Evolutionary conservation across 2,797 vertebrate genomes (phyloP), one percentile per base, ranked within the genome.

Genomic region (Decapterus maruadsi): DNA sequence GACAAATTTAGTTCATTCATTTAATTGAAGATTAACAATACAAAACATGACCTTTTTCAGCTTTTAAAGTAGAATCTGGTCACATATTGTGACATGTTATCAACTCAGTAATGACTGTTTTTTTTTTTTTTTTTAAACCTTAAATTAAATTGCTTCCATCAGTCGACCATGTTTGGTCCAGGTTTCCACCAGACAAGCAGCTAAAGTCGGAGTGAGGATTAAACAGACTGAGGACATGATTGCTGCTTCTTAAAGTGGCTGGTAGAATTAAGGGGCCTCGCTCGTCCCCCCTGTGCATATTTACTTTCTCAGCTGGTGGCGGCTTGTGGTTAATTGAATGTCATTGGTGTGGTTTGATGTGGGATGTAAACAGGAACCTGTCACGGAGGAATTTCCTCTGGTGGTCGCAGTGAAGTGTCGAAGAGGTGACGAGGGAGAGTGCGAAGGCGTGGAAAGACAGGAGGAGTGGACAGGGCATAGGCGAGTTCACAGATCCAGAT

Each of bases 291-390:
- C 11, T 79, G 59, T 61, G 38, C 45, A 75, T 72, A 74, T 74
- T 4, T 38, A 14, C 20, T 54, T 50, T 56, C 61, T 59, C 70
- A 26, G 29, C 59, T 71, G 19, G 45, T 68, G 19, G 45, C 65
- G 71, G 56, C 60, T 68, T 60, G 29, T 62, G 43, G 50, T 78
- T 78, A 16, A 64, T 51, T 86, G 50, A 73, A 36, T 31, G 5
- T 10, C 22, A 34, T 50, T 54, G 34, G 48, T 76, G 73, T 69
- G 38, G 36, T 77, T 83, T 85, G 60, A 70, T 78, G 81, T 77
- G 80, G 59, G 55, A 53, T 68, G 50, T 84, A 78, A 83, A 88
- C 68, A 70, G 58, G 19, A 67, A 68, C 63, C n/a, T 42, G 40
- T 46, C 51, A 16, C 36, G 14, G 20, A 16, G 65, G 34, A 54